Evolutionary conservation across 1,140 invertebrate species (phyloP).

Genomic region (Trinorchestia longiramus): DNA sequence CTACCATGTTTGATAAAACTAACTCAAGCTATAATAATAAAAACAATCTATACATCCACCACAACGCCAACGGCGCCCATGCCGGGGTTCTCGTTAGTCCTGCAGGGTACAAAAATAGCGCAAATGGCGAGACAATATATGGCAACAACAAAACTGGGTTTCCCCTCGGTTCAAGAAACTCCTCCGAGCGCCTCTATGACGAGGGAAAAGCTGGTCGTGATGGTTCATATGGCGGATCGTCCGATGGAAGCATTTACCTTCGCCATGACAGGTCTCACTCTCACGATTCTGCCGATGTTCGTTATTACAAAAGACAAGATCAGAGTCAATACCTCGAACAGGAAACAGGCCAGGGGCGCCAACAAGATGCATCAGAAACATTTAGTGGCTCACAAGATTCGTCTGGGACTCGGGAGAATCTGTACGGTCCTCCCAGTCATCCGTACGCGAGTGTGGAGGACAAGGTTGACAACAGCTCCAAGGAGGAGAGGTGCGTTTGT

Average conservation of each 20-base stretch:
- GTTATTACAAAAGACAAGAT: neutral
- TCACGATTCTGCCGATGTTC: neutral
- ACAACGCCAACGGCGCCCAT: neutral
- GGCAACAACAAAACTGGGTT: neutral
- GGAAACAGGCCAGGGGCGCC: neutral
- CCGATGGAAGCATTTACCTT: neutral
- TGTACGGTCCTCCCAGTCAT: neutral
- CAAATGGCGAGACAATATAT: neutral
- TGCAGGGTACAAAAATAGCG: neutral
- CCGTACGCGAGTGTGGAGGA: neutral
- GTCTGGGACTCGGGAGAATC: neutral
- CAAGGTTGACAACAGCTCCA: neutral
- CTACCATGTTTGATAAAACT: slow-evolving; percentile 2
- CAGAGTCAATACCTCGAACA: neutral
- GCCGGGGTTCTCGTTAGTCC: neutral
- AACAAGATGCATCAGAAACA: neutral
- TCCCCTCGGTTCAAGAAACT: neutral
- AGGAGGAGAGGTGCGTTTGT: slow-evolving; percentile 1
- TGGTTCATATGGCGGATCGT: neutral
- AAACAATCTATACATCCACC: neutral
- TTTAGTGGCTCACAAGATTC: neutral
- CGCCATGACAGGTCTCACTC: neutral
- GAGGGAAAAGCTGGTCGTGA: neutral
- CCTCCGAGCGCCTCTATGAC: neutral
- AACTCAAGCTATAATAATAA: slow-evolving; percentile 11